Conservation (phyloP, 2,888 invertebrate species). For the Leptogaster cylindrica region DNA sequence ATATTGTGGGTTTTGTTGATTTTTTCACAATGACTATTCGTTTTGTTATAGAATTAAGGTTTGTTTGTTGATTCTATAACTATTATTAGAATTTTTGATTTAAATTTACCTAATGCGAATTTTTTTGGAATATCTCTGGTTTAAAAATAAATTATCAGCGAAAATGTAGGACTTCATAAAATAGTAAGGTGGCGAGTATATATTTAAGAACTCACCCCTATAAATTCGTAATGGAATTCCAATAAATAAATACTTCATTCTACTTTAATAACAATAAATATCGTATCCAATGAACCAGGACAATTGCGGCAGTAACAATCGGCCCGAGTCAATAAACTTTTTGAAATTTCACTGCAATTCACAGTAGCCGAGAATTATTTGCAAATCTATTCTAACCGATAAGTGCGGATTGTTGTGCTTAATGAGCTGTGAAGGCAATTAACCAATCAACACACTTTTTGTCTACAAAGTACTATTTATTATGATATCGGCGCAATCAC, state of each 20-base stretch:
- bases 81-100: background rate
- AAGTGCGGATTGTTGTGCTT: background rate
- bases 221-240: no score
- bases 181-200: no score
- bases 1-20: background rate
- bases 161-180: no score
- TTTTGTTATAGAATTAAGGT: background rate
- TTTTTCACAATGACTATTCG: background rate
- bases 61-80: background rate
- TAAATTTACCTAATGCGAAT: no score
- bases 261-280: no score
- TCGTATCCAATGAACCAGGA: no score
- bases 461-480: background rate
- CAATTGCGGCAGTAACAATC: background rate
- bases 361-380: background rate
- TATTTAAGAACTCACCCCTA: no score
- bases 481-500: background rate
- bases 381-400: background rate
- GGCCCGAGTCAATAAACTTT: background rate
- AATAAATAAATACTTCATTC: no score
- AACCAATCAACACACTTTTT: background rate
- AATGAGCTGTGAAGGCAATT: constrained; percentile 5
- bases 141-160: background rate
- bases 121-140: background rate
- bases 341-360: background rate